A percentile compares a stretch with the other conserved stretches of the same genome.
Evolutionary conservation across 2,113 vertebrate genomes (phyloP).

Genomic region (Gavialis gangeticus): DNA sequence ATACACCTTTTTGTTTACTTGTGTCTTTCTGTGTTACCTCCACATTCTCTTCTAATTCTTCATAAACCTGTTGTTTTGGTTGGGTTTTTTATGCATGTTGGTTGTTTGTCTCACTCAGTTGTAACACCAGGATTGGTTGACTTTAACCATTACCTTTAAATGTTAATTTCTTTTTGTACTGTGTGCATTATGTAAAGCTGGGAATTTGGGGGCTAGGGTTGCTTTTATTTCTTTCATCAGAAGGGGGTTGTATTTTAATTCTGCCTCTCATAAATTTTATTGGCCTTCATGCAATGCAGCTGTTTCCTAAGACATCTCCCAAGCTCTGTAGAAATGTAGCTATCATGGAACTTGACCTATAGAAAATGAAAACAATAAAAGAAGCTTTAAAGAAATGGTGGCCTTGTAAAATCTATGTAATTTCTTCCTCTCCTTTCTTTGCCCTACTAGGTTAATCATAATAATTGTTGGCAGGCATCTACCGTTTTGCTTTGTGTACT

Average conservation of each 20-base stretch:
- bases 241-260: neutral
- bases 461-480: conserved; percentile 4
- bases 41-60: neutral
- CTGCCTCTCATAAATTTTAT: neutral
- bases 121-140: neutral
- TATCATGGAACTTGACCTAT: conserved; percentile 29
- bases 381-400: conserved; percentile 19
- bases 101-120: neutral
- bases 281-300: neutral
- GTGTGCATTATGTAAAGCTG: neutral
- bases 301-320: conserved; percentile 34
- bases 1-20: neutral
- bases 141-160: neutral
- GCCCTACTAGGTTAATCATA: conserved; percentile 4
- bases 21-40: neutral
- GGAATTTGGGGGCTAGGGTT: neutral
- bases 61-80: neutral
- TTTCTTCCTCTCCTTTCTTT: conserved; percentile 37
- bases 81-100: neutral
- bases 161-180: neutral
- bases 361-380: conserved; percentile 4
- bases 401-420: neutral
- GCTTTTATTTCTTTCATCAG: neutral
- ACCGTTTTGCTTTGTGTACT: conserved; percentile 24
- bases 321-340: conserved; percentile 31